Percentiles rank a stretch among this genome's conserved stretches.
These are phyloP conservation scores for Lithophane ornitopus DNA, from an alignment of 2,888 invertebrate genomes.

Conservation along the genomic window DNA sequence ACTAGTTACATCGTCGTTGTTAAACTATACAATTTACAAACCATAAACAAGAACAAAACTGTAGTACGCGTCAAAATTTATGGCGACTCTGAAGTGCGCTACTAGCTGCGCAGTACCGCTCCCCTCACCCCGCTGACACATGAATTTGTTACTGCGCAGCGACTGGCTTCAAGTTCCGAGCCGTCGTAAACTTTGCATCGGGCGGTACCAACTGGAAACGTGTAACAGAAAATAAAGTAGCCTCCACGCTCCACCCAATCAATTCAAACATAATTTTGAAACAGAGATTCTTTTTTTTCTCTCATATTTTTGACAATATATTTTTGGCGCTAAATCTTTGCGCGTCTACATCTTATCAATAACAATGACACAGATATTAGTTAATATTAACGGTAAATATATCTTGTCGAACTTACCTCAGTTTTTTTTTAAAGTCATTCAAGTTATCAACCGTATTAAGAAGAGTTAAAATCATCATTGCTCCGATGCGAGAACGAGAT, in stretches of 20 bases:
- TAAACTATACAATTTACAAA: not conserved
- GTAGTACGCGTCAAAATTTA: not conserved
- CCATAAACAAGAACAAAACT: not conserved
- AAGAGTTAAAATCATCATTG: not conserved
- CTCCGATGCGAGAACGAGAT: not conserved
- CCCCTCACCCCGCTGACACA: not conserved
- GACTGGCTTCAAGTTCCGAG: not conserved
- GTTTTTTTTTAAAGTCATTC: slow-evolving; percentile 1
- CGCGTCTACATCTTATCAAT: slow-evolving; percentile 28
- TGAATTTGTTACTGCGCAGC: not conserved
- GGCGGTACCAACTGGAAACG: not conserved
- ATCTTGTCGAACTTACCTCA: slow-evolving; percentile 12
- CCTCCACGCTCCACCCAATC: slow-evolving; percentile 38
- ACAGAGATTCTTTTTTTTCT: slow-evolving; percentile 46
- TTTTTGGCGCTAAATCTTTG: slow-evolving; percentile 26
- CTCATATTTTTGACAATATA: slow-evolving; percentile 5
- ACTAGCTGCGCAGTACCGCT: not conserved
- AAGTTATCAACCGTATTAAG: not conserved
- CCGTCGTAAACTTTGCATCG: not conserved
- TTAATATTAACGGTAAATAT: slow-evolving; percentile 26
- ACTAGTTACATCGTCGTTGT: not conserved
- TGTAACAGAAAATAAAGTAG: slow-evolving; percentile 12
- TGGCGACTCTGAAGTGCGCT: not conserved
- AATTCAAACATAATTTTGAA: slow-evolving; percentile 22
- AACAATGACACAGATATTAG: slow-evolving; percentile 42